phyloP scores from a whole-genome alignment of 2,888 invertebrate genomes.

The Odontocerum albicorne region DNA sequence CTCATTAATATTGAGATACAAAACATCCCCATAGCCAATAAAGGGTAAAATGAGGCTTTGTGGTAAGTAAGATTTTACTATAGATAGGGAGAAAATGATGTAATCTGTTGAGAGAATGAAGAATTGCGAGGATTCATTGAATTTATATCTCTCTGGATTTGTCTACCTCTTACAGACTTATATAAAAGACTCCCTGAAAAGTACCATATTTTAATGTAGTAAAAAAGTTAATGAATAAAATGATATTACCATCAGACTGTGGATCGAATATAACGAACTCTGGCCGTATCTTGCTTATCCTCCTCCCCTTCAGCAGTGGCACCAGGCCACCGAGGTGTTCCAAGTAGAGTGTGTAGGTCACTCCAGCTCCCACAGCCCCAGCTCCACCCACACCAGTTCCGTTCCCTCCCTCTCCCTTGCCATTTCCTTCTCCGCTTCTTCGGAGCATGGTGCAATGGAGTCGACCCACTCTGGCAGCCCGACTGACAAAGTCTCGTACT shows the following conservation, averaged over 20 bases:
- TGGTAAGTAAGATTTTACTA: no score
- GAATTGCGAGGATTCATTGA: no score
- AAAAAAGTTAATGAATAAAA: background rate
- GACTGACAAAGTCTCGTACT: slow-evolving; percentile 89
- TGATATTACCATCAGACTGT: slow-evolving; percentile 69
- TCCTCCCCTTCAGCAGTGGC: slow-evolving; percentile 91
- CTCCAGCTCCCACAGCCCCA: slow-evolving; percentile 66
- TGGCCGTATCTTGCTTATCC: slow-evolving; percentile 95
- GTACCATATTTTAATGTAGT: no score
- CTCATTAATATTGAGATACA: no score
- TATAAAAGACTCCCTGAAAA: no score
- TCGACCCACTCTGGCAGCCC: slow-evolving; percentile 80
- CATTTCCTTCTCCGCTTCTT: slow-evolving; percentile 81
- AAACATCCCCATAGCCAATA: no score
- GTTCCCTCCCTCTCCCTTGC: slow-evolving; percentile 42
- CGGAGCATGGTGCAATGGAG: slow-evolving; percentile 98
- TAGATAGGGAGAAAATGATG: no score
- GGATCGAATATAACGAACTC: slow-evolving; percentile 98
- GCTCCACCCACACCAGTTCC: slow-evolving; percentile 35
- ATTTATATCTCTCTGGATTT: no score
- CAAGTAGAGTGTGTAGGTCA: slow-evolving; percentile 86
- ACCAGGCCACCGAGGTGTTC: slow-evolving; percentile 96
- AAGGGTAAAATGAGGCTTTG: no score
- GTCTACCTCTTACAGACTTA: no score
- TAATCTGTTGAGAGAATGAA: no score